Conservation (phyloP, 2,888 invertebrate genomes). For the Creontiades dilutus region DNA sequence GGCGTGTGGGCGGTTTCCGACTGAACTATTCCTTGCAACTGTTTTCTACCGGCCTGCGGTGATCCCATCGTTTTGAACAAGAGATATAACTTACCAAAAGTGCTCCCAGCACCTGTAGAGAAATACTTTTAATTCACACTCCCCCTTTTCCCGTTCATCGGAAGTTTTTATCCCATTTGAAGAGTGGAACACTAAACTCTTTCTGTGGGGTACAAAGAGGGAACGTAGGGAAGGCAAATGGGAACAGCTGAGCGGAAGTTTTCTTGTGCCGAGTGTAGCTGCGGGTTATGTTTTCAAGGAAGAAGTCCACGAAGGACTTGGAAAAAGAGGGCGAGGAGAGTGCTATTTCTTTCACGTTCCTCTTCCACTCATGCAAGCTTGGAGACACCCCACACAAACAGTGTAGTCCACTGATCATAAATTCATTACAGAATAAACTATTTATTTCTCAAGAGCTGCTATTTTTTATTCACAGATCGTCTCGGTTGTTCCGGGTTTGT, state of each 20-base stretch:
- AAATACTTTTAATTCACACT: neutral
- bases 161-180: neutral
- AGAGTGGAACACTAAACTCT: constrained; percentile 1
- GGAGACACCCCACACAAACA: constrained; percentile 32
- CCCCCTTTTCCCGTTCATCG: constrained; percentile 1
- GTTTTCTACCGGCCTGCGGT: too few relatives aligned
- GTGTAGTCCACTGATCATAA: constrained; percentile 40
- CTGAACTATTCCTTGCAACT: too few relatives aligned
- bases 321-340: constrained; percentile 31
- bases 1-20: too few relatives aligned
- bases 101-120: too few relatives aligned
- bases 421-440: constrained; percentile 39
- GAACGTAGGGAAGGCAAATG: neutral
- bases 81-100: too few relatives aligned
- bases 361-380: constrained; percentile 10
- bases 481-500: constrained; percentile 31
- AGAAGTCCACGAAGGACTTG: constrained; percentile 29
- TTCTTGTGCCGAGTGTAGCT: neutral
- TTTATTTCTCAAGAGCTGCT: constrained; percentile 5
- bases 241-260: constrained; percentile 27
- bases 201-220: neutral
- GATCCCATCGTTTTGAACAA: too few relatives aligned
- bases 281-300: neutral
- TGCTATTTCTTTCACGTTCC: constrained; percentile 38
- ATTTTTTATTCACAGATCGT: constrained; percentile 39